Conservation (phyloP, 2,888 invertebrate genomes). For the Pegoplata infirma region DNA sequence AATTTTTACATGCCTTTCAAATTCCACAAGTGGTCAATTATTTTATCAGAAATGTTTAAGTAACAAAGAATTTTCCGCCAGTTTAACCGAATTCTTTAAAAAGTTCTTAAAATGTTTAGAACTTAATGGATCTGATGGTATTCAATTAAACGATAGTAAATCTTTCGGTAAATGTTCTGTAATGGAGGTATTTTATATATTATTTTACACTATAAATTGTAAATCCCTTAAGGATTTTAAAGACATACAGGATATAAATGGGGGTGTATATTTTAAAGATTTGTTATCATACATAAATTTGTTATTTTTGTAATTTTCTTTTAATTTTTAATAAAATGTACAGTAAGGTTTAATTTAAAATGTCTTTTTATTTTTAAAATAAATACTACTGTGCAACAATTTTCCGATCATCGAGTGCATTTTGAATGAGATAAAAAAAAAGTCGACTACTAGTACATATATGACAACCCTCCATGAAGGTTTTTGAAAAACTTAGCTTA, state of each 20-base stretch:
- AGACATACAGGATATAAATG: not conserved
- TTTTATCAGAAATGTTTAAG: slow-evolving; percentile 31
- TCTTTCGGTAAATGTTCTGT: not conserved
- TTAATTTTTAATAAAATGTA: not conserved
- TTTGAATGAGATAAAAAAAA: too few species aligned
- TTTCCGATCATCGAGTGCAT: too few species aligned
- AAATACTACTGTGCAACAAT: too few species aligned
- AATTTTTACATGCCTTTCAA: not conserved
- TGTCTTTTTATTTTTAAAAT: too few species aligned
- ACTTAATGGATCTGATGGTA: not conserved
- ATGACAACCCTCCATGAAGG: too few species aligned
- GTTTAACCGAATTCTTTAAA: slow-evolving; percentile 32
- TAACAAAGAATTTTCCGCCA: slow-evolving; percentile 31
- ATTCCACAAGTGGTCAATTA: not conserved
- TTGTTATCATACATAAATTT: slow-evolving; percentile 37
- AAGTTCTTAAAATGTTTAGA: slow-evolving; percentile 15
- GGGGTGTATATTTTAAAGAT: slow-evolving; percentile 4
- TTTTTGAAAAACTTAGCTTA: too few species aligned
- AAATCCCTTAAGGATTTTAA: slow-evolving; percentile 2
- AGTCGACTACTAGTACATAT: too few species aligned
- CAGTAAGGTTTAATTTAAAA: too few species aligned
- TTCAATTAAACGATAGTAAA: not conserved
- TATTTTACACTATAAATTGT: not conserved
- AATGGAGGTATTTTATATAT: not conserved
- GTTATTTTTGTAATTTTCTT: slow-evolving; percentile 2